Percentiles rank a stretch among this genome's conserved stretches.
Evolutionary conservation across 2,888 invertebrate genomes (phyloP).

Genomic region (Drosophila mercatorum): DNA sequence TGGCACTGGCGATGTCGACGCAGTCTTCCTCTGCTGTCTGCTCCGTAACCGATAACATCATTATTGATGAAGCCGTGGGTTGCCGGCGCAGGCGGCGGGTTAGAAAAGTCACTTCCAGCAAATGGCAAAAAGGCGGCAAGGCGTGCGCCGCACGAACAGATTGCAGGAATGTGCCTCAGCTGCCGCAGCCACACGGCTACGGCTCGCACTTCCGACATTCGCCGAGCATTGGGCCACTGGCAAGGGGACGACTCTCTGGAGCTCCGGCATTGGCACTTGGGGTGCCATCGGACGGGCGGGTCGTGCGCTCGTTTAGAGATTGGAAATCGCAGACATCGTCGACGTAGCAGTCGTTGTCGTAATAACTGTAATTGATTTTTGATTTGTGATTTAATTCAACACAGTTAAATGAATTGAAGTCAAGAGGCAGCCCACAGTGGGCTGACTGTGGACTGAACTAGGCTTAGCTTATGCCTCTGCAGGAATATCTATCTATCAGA

Average conservation of each 20-base stretch:
- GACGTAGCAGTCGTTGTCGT: slow-evolving; percentile 66
- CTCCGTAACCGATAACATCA: slow-evolving; percentile 75
- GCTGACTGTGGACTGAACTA: background rate
- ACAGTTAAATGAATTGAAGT: slow-evolving; percentile 74
- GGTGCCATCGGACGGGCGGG: slow-evolving; percentile 24
- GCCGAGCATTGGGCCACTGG: slow-evolving; percentile 24
- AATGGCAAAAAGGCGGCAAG: slow-evolving; percentile 69
- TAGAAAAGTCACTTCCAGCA: slow-evolving; percentile 62
- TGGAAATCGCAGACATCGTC: slow-evolving; percentile 75
- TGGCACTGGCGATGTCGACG: slow-evolving; percentile 27
- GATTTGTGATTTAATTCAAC: slow-evolving; percentile 84
- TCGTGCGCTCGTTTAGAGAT: slow-evolving; percentile 72
- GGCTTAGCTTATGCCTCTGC: slow-evolving; percentile 12
- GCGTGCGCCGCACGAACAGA: slow-evolving; percentile 65
- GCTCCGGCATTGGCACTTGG: slow-evolving; percentile 40
- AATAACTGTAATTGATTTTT: slow-evolving; percentile 84
- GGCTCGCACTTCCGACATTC: slow-evolving; percentile 52
- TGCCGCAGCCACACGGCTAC: slow-evolving; percentile 48
- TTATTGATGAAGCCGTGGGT: slow-evolving; percentile 71
- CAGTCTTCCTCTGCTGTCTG: slow-evolving; percentile 54
- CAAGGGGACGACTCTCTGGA: slow-evolving; percentile 12
- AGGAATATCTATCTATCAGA: slow-evolving; percentile 15
- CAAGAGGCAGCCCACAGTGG: slow-evolving; percentile 18
- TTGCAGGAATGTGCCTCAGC: slow-evolving; percentile 73
- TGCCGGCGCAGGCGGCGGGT: slow-evolving; percentile 37